Evolutionary conservation across 1,140 invertebrate species (phyloP).

Genomic region (Drosophila takahashii): DNA sequence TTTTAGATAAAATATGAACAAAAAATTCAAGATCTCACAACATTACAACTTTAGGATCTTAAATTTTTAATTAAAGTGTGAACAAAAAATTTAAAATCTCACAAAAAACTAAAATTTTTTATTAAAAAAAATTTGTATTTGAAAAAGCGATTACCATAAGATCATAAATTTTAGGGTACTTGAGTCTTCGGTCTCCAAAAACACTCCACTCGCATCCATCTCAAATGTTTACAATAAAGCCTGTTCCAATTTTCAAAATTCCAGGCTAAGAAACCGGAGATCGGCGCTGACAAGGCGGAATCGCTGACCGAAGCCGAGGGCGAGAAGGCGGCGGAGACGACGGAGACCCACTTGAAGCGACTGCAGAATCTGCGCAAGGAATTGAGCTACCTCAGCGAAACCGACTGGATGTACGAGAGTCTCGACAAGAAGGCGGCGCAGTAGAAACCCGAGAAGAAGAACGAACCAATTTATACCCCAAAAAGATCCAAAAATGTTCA

Average conservation of each 20-base stretch:
- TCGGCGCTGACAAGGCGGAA: constrained; percentile 49
- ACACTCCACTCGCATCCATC: not conserved
- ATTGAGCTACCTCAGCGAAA: constrained; percentile 88
- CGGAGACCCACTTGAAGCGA: constrained; percentile 87
- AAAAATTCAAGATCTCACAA: too few relatives aligned
- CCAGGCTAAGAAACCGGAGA: constrained; percentile 71
- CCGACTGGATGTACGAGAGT: constrained; percentile 89
- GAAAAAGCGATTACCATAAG: not conserved
- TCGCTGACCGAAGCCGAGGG: constrained; percentile 46
- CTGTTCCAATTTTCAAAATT: not conserved
- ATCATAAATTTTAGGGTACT: not conserved
- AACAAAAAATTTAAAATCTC: not conserved
- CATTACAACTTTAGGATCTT: too few relatives aligned
- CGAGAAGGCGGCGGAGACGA: constrained; percentile 50
- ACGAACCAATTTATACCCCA: too few relatives aligned
- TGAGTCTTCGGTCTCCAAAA: not conserved
- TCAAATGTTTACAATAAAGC: constrained; percentile 12
- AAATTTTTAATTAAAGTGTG: not conserved
- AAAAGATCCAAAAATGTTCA: constrained; percentile 14
- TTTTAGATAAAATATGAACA: too few relatives aligned
- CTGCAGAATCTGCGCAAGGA: constrained; percentile 88
- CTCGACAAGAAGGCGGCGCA: constrained; percentile 68
- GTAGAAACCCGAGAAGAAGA: constrained; percentile 23
- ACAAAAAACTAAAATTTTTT: not conserved
- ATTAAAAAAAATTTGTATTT: too few relatives aligned